These are phyloP conservation scores for Drosophila barbarae DNA, from an alignment of 2,888 invertebrate genomes.

Conservation along the genomic window DNA sequence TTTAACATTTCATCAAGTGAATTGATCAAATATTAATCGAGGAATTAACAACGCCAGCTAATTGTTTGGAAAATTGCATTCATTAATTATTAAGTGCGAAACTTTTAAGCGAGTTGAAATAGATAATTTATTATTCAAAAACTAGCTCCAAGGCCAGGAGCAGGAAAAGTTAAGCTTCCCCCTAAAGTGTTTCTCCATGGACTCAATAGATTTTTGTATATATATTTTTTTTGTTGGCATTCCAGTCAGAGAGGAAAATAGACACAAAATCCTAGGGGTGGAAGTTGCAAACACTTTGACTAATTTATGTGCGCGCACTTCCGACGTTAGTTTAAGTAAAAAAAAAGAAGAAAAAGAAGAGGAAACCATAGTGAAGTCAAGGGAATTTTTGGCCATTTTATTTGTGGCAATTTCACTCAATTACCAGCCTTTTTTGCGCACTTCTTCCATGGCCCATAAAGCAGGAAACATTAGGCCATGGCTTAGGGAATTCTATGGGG, in stretches of 20 bases:
- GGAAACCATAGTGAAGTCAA: constrained; percentile 1
- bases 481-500: constrained; percentile 11
- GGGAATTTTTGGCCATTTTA: constrained; percentile 25
- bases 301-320: constrained; percentile 51
- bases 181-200: background rate
- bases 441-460: constrained; percentile 36
- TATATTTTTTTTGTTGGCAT: background rate
- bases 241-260: background rate
- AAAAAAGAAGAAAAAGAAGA: constrained; percentile 8
- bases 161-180: background rate
- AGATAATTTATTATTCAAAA: constrained; percentile 29
- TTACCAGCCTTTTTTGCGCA: constrained; percentile 29
- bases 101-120: constrained; percentile 1
- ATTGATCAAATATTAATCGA: constrained; percentile 27
- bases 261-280: background rate
- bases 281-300: constrained; percentile 15
- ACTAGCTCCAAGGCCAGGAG: background rate
- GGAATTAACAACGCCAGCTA: constrained; percentile 14
- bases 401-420: constrained; percentile 43
- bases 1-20: background rate
- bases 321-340: constrained; percentile 32
- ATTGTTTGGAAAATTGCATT: constrained; percentile 34
- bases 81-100: constrained; percentile 40
- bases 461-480: constrained; percentile 17
- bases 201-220: background rate